Percentiles rank a stretch among this genome's conserved stretches.
These are phyloP conservation scores for Vollenhovia emeryi DNA, from an alignment of 1,140 invertebrate genomes.

Conservation along the genomic window DNA sequence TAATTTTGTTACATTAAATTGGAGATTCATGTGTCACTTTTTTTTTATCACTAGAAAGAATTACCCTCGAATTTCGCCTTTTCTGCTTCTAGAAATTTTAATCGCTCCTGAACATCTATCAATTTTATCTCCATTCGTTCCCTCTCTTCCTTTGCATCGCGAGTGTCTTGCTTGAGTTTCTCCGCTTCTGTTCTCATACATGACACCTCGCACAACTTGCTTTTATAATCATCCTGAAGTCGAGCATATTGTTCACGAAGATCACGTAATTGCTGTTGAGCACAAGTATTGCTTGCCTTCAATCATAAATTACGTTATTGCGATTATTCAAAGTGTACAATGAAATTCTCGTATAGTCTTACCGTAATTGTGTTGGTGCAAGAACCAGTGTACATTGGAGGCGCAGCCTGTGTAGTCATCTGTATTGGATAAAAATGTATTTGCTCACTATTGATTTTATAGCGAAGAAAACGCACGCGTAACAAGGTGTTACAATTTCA, in stretches of 20 bases:
- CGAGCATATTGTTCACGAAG: conserved; percentile 86
- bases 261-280: conserved; percentile 84
- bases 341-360: conserved; percentile 52
- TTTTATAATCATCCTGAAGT: conserved; percentile 87
- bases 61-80: conserved; percentile 76
- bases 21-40: not conserved
- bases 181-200: conserved; percentile 84
- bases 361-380: conserved; percentile 74
- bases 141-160: conserved; percentile 85
- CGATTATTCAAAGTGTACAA: not conserved
- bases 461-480: not conserved
- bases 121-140: conserved; percentile 85
- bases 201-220: conserved; percentile 86
- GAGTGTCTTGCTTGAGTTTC: conserved; percentile 84
- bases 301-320: conserved; percentile 1
- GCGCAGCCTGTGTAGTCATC: conserved; percentile 57
- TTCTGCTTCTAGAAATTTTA: conserved; percentile 78
- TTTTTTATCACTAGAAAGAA: not conserved
- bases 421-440: conserved; percentile 51
- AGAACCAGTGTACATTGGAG: conserved; percentile 71
- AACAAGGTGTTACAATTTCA: not conserved
- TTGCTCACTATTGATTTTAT: not conserved
- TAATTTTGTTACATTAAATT: conserved; percentile 13
- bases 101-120: conserved; percentile 83
- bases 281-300: conserved; percentile 69